Evolutionary conservation across 2,113 vertebrate genomes (phyloP).

Genomic region (Phrynosoma blainvillii): DNA sequence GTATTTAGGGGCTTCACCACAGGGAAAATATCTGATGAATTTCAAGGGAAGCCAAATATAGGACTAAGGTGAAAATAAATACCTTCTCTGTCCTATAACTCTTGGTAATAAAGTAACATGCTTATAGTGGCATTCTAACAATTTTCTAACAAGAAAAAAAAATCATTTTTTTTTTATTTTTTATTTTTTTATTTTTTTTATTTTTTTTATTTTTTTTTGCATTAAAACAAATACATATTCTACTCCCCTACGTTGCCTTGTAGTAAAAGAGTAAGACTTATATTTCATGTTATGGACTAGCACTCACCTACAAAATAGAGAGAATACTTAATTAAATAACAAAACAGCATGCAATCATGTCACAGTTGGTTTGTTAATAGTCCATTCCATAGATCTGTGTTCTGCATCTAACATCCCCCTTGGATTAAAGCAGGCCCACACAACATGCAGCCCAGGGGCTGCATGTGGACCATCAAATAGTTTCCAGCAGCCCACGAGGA

Average conservation of each 20-base stretch:
- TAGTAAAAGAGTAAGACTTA: neutral
- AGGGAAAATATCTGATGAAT: no score
- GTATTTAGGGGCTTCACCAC: no score
- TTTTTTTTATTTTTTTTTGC: neutral
- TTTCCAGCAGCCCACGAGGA: no score
- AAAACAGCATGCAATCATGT: neutral
- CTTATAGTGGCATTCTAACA: no score
- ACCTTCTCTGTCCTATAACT: neutral
- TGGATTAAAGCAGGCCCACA: neutral
- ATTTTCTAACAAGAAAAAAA: no score
- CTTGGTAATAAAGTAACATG: neutral
- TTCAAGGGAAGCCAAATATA: neutral
- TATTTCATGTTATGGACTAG: neutral
- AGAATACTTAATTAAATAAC: neutral
- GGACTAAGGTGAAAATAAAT: neutral
- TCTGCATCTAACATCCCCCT: neutral
- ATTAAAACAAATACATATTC: neutral
- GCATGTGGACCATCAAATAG: no score
- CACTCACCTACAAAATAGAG: neutral
- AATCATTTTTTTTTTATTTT: no score
- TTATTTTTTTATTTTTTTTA: no score
- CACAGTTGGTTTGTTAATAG: neutral
- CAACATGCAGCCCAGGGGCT: no score
- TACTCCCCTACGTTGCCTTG: neutral
- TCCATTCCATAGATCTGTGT: neutral